phyloP scores from a whole-genome alignment of 2,888 invertebrate genomes.

The Colostygia pectinataria region DNA sequence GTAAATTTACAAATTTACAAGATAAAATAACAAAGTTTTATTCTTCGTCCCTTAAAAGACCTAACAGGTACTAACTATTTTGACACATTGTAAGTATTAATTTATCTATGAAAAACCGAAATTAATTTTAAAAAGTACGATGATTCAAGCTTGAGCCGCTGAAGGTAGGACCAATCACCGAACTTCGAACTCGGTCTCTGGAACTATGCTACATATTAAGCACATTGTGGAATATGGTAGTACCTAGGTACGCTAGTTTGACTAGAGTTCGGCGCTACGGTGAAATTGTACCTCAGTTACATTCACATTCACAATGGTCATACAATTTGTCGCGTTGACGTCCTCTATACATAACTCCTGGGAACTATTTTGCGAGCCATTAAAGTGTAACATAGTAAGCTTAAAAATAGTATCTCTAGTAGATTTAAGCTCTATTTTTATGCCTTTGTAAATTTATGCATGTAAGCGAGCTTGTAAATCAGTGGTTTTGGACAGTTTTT shows the following conservation, averaged over 20 bases:
- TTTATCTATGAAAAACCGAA: too few species aligned
- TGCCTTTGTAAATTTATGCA: constrained; percentile 16
- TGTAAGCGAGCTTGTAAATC: constrained; percentile 11
- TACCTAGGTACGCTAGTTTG: constrained; percentile 14
- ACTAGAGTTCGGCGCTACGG: constrained; percentile 46
- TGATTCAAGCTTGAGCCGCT: background rate
- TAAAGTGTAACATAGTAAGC: constrained; percentile 47
- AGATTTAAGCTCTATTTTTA: constrained; percentile 14
- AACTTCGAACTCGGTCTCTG: background rate
- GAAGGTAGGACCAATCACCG: background rate
- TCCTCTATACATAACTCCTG: constrained; percentile 61
- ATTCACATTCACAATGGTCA: constrained; percentile 47
- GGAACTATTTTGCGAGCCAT: constrained; percentile 61
- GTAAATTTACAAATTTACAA: too few species aligned
- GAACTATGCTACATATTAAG: background rate
- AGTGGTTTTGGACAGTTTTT: background rate
- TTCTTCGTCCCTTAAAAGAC: too few species aligned
- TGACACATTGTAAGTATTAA: too few species aligned
- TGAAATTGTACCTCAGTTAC: constrained; percentile 51
- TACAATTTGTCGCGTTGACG: constrained; percentile 66
- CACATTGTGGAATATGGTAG: background rate
- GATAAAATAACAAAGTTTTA: too few species aligned
- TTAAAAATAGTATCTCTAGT: constrained; percentile 28
- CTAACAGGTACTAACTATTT: too few species aligned
- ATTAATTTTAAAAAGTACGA: too few species aligned